These are phyloP conservation scores for Acridotheres tristis DNA, from an alignment of 2,797 vertebrate genomes.

Conservation along the genomic window DNA sequence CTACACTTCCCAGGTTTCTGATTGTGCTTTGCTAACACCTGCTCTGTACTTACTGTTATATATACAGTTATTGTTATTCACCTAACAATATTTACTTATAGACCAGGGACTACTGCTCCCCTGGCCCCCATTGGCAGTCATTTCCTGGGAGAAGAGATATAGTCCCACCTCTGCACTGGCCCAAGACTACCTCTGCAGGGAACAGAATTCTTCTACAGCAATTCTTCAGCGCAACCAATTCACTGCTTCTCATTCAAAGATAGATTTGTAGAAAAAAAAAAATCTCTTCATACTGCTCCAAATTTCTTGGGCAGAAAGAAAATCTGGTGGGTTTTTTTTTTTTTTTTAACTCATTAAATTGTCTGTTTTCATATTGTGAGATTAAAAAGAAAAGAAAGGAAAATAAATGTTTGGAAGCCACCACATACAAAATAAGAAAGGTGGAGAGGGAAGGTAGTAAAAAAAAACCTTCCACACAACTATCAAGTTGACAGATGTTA, in stretches of 20 bases:
- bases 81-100: background rate
- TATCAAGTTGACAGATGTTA: background rate
- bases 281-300: background rate
- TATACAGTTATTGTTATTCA: background rate
- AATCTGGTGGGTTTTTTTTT: background rate
- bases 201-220: background rate
- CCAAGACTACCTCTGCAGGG: background rate
- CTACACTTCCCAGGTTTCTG: rapidly evolving
- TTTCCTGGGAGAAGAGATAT: background rate
- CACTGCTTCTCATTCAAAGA: background rate
- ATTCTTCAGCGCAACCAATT: background rate
- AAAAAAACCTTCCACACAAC: background rate
- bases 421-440: background rate
- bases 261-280: background rate
- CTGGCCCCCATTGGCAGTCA: background rate
- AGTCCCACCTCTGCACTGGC: background rate
- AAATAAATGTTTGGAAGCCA: background rate
- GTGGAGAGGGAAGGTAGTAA: background rate
- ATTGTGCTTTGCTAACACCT: background rate
- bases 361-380: background rate
- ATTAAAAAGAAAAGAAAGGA: background rate
- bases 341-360: background rate
- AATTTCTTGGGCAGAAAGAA: background rate
- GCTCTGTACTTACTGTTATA: background rate
- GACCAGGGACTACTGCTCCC: background rate